phyloP scores from a whole-genome alignment of 53 echinoderm and acorn worm species.

The Paracentrotus lividus region DNA sequence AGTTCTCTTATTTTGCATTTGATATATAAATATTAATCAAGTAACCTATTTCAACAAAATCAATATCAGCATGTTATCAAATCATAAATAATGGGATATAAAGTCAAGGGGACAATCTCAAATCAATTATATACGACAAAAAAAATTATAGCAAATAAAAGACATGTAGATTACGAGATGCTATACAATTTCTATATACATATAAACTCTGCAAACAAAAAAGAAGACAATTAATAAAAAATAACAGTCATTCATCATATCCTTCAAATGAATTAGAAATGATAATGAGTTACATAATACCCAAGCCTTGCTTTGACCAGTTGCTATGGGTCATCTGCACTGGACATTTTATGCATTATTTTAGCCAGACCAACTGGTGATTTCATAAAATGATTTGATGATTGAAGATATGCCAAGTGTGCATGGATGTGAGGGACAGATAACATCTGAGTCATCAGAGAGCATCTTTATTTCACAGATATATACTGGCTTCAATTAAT shows the following conservation, averaged over 20 bases:
- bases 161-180: background rate
- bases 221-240: constrained; percentile 1
- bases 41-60: no score
- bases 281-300: constrained; percentile 63
- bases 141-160: no score
- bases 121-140: background rate
- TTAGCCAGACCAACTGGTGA: constrained; percentile 56
- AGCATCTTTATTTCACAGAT: background rate
- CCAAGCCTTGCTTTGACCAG: constrained; percentile 36
- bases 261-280: constrained; percentile 51
- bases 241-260: constrained; percentile 55
- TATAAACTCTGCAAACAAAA: background rate
- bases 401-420: constrained; percentile 56
- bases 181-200: background rate
- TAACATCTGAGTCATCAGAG: background rate
- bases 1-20: no score
- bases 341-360: constrained; percentile 6
- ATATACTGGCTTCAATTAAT: background rate
- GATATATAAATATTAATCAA: no score
- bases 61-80: no score
- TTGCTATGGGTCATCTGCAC: constrained; percentile 41
- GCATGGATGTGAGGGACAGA: background rate
- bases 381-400: constrained; percentile 60
- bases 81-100: no score
- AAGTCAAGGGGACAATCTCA: no score